Base-by-base conservation (phyloP, 2,888 invertebrate genomes). In the Seira ritae region DNA sequence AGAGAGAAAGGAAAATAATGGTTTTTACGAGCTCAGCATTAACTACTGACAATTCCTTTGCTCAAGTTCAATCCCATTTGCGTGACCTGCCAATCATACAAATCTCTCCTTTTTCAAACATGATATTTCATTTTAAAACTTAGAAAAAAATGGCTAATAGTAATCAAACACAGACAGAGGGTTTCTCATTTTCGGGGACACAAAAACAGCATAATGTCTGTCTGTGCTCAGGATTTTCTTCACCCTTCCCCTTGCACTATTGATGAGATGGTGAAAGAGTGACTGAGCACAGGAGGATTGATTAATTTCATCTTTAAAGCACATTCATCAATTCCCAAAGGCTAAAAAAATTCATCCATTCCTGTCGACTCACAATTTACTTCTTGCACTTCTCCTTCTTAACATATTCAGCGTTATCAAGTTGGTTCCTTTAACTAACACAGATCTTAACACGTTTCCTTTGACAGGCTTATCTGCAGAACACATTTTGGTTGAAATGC, bases 51-150 rank as follows among this genome's bases (percentile, higher is more conserved):
- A 4, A 31, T 31, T 4, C 70, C 31, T 66, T 67, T 31, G 50
- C 70, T 66, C 67, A 42, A 67, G 81, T 81, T 81, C 68, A 50
- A 8, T 76, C 76, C 70, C 81, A 65, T 70, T 81, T 81, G 81
- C 81, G 76, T 81, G 81, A 81, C 72, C 81, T 81, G 76, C 76
- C 81, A 81, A 81, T 81, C 81, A 81, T 70, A 68, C 55, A 17
- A 55, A 55, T n/a, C 55, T 17, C 12, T 55, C 31, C 42, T 42
- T 55, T 55, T 17, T 55, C 55, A 55, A 55, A 55, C 55, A 55
- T 55, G 55, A 55, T 55, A 55, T 55, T 55, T 55, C 55, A n/a
- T 17, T 55, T 55, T 17, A 55, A 55, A 55, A 55, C 42, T n/a
- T 31, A 8, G 8, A 31, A 12, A 17, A 55, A 55, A 55, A 55